Evolutionary conservation across 2,113 vertebrate species (phyloP), one percentile per base, ranked within the genome.

Genomic region (Pangasianodon hypophthalmus): DNA sequence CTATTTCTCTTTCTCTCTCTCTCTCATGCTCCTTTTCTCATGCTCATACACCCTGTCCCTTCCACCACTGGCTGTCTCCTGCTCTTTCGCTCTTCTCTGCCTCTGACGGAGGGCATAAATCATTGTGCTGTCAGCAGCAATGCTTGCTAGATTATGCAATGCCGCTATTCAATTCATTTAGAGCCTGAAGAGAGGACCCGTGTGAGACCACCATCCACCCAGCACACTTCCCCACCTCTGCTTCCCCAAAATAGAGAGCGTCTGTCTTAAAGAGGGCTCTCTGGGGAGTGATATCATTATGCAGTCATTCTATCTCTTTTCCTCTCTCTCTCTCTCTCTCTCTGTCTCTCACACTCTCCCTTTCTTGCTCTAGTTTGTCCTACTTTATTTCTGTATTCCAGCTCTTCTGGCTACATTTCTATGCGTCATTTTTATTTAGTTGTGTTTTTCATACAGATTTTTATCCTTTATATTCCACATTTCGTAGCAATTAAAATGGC

Each of bases 101-200:
- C 95, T 96, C 95, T 92, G 95, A 97, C 96, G 95, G 95, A 93
- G 96, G 96, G 96, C 97, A 97, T 98, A 98, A 98, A 98, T 98
- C 97, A 97, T 97, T 92, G 95, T 95, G 96, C 96, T 97, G 97
- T 97, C 97, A 97, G 96, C 94, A 93, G 94, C 93, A 90, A 94
- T 92, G 95, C 95, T 93, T 95, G 94, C 94, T 92, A 95, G 96
- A 97, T 97, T 97, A 97, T 96, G 96, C 97, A 97, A 97, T 94
- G 96, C 96, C 94, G 95, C 95, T 96, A 95, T 97, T 96, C 96
- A 94, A 96, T 97, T 96, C 96, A 94, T 96, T 96, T 96, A 95
- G 94, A 96, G 96, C 94, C 92, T 93, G 62, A 95, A 92, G 94
- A 92, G 95, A 96, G 95, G 94, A 90, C 96, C 96, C 96, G 88